Percentiles rank a stretch among this genome's conserved stretches.
Evolutionary conservation across 2,113 vertebrate species (phyloP).

Genomic region (Clupea harengus): DNA sequence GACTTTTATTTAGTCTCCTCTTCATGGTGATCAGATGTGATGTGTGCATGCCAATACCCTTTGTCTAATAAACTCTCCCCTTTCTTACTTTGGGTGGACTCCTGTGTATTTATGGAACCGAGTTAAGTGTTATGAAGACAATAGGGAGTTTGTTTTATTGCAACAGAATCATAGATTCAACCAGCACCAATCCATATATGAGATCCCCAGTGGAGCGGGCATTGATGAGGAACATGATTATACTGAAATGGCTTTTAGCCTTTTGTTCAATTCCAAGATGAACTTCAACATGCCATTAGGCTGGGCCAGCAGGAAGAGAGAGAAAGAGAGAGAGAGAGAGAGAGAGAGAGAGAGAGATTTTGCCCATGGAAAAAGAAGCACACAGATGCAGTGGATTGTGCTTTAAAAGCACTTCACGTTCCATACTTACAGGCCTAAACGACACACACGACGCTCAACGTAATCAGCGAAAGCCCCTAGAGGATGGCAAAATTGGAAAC

Average conservation of each 20-base stretch:
- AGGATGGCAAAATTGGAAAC: constrained; percentile 49
- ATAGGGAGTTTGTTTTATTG: neutral
- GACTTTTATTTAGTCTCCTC: neutral
- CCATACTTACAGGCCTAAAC: constrained; percentile 1
- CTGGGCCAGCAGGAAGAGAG: neutral
- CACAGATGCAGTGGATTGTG: neutral
- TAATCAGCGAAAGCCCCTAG: constrained; percentile 31
- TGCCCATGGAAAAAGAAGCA: neutral
- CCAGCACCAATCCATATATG: neutral
- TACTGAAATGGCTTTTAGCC: neutral
- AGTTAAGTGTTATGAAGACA: neutral
- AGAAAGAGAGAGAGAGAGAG: neutral
- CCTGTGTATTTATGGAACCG: neutral
- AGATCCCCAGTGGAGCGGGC: neutral
- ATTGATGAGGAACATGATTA: neutral
- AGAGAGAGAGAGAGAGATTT: neutral
- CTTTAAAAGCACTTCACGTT: neutral
- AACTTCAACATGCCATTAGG: neutral
- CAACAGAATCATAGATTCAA: neutral
- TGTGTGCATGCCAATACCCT: neutral
- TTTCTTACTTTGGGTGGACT: neutral
- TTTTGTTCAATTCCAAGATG: neutral
- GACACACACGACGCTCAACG: constrained; percentile 7
- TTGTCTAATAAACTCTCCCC: neutral
- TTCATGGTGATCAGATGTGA: neutral